Evolutionary conservation across 2,888 invertebrate species (phyloP), one percentile per base, ranked within the genome.

Genomic region (Calameuta filiformis): DNA sequence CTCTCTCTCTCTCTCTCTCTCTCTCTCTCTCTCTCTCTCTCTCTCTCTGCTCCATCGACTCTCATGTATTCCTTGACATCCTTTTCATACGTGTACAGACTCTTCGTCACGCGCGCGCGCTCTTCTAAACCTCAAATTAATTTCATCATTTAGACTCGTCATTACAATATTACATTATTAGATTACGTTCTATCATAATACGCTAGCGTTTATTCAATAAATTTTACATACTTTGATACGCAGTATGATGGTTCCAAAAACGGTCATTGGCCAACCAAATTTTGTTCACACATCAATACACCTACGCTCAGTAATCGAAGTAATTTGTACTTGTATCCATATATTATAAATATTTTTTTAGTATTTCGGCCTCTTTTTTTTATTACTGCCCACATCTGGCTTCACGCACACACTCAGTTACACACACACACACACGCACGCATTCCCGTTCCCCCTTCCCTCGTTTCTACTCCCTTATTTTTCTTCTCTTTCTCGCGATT

Each of bases 321-420:
- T 91, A 91, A 91, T 91, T 91, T 91, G 91, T 91, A 91, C 91
- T 91, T 91, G 91, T 91, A 91, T 91, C 91, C 91, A 91, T 91
- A 91, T 91, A 91, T 90, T 90, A 90, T 91, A 91, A 91, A 91
- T 91, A 91, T 89, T 91, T 90, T 90, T 69, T 91, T 89, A 89
- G 87, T 90, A 90, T 90, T 90, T 90, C 87, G 87, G 84, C 85
- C 84, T 85, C 85, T 86, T 86, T 88, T 84, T 83, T 85, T 83
- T 81, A 81, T 73, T 35, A 35, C 75, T 79, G 75, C 56, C 56
- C 56, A 56, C 79, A 69, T 69, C 77, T 81, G 77, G 80, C 81
- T 75, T 37, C 74, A 74, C 74, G 78, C 78, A 34, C 23, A 35
- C 40, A 34, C 77, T 78, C 71, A 77, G 78, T 78, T 77, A 77